Evolutionary conservation across 2,888 invertebrate species (phyloP).

Genomic region (Melinaea marsaeus): DNA sequence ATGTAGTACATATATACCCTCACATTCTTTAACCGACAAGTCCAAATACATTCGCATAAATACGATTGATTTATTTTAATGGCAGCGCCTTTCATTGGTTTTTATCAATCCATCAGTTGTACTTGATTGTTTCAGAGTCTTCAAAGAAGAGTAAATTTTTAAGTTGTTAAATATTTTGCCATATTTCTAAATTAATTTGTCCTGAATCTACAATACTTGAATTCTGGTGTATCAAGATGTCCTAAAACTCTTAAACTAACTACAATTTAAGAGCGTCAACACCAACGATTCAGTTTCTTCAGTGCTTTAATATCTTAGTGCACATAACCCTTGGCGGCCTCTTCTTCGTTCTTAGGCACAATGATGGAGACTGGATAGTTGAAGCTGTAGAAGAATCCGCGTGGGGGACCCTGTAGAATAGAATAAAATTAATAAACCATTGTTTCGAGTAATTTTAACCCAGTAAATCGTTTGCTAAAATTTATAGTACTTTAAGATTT

Average conservation of each 20-base stretch:
- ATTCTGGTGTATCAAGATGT: no score
- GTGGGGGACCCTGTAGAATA: slow-evolving; percentile 74
- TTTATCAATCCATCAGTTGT: no score
- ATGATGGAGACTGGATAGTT: slow-evolving; percentile 81
- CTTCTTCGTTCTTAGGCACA: slow-evolving; percentile 51
- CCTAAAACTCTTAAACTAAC: slow-evolving; percentile 1
- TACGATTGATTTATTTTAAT: no score
- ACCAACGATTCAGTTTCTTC: slow-evolving; percentile 6
- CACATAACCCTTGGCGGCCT: slow-evolving; percentile 52
- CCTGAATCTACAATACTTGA: no score
- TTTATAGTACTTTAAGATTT: no score
- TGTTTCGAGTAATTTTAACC: no score
- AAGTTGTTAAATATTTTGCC: no score
- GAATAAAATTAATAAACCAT: slow-evolving; percentile 9
- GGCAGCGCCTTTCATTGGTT: no score
- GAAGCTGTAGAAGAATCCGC: slow-evolving; percentile 85
- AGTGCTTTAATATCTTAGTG: slow-evolving; percentile 41
- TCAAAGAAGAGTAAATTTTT: no score
- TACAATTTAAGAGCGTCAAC: not conserved
- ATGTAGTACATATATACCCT: slow-evolving; percentile 43
- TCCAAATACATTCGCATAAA: not conserved
- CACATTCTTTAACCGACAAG: slow-evolving; percentile 35
- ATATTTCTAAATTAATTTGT: no score
- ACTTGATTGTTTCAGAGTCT: no score
- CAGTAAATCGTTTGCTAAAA: no score